Conservation (phyloP, 2,797 vertebrate genomes). For the Graptemys geographica region DNA sequence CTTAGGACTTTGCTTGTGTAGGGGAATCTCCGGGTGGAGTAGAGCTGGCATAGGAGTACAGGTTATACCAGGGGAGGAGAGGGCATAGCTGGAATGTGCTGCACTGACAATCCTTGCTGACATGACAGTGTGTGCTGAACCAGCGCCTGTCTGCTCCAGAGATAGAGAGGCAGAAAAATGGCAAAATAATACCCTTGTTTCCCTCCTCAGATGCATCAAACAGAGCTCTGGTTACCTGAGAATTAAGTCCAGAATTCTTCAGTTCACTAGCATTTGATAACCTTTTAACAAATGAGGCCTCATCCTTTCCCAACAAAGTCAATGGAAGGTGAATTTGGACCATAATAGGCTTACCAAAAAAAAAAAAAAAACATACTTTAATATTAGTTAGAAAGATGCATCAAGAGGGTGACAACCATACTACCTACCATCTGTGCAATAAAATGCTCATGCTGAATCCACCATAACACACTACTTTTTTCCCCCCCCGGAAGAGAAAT, state of each 20-base stretch:
- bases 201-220: background rate
- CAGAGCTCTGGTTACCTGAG: background rate
- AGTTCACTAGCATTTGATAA: background rate
- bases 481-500: background rate
- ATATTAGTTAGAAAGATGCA: background rate
- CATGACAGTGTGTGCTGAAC: background rate
- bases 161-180: background rate
- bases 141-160: background rate
- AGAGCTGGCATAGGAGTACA: too few species aligned
- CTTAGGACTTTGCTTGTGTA: too few species aligned
- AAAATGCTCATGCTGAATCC: background rate
- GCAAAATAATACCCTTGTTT: constrained; percentile 4
- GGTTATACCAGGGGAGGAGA: background rate
- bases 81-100: background rate
- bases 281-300: background rate
- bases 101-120: background rate
- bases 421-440: background rate
- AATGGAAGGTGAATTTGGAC: background rate
- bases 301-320: background rate
- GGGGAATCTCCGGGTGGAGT: too few species aligned
- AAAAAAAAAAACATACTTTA: background rate
- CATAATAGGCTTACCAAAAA: background rate
- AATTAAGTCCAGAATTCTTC: background rate
- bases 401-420: background rate
- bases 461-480: background rate